Evolutionary conservation across 2,888 invertebrate genomes (phyloP), one percentile per base, ranked within the genome.

Genomic region (Pecten maximus): DNA sequence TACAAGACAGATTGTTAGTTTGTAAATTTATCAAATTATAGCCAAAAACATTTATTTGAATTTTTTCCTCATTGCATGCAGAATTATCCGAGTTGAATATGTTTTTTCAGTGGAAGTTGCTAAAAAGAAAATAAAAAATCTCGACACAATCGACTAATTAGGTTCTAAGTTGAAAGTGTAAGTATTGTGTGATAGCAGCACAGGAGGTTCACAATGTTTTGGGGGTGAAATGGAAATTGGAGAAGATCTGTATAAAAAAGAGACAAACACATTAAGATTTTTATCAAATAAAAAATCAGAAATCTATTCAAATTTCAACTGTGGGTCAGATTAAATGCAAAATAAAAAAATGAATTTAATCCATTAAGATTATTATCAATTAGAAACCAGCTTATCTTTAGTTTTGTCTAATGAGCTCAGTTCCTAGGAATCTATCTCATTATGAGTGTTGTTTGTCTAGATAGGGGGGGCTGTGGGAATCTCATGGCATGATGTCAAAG

Each of bases 211-310:
- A 74, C 35, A 10, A 74, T 35, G 74, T 8, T 35, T 74, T 74
- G 19, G 74, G 74, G 8, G 6, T 74, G 28, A 35, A 74, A 74
- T 28, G 28, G 74, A 35, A 74, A 74, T 35, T 74, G 15, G 74
- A 74, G 74, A 74, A 12, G 74, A 74, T 74, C 15, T 15, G 35
- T 10, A 74, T 35, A 35, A 35, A 35, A 35, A n/a, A n/a, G 23
- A 74, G 74, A 35, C 74, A 74, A 74, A 74, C 74, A 74, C 74
- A 74, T 74, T 74, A 28, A 74, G 74, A 74, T 74, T 35, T 74
- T 23, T 35, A 74, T 35, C 74, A 74, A 74, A 28, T 74, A 74
- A 74, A 74, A 28, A 74, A 74, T 74, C 74, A 23, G 74, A 74
- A 74, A 35, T 35, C 74, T 74, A 74, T 74, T 74, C 74, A 28